A percentile compares a stretch with the other conserved stretches of the same genome.
phyloP scores from a whole-genome alignment of 2,113 vertebrate species.

The Oenanthe oenanthe region DNA sequence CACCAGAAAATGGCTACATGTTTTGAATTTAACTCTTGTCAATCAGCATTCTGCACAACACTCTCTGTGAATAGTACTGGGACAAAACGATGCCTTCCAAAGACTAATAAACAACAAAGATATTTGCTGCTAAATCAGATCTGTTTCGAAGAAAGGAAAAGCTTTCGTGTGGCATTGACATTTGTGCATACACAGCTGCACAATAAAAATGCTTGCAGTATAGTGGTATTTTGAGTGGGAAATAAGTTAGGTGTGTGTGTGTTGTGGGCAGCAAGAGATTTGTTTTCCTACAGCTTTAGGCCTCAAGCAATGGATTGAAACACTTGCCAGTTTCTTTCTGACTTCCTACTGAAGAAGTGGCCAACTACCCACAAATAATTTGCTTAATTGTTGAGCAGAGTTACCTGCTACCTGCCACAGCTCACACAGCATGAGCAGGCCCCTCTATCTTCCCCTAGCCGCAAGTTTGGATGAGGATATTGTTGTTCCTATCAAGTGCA shows the following conservation, averaged over 20 bases:
- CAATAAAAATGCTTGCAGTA: constrained; percentile 8
- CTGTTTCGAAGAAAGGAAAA: neutral
- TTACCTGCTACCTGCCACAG: constrained; percentile 23
- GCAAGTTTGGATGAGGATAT: neutral
- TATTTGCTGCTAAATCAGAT: constrained; percentile 47
- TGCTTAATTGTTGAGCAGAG: neutral
- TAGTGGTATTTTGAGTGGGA: neutral
- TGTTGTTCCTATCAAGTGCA: neutral
- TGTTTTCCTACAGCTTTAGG: constrained; percentile 25
- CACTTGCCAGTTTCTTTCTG: constrained; percentile 13
- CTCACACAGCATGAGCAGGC: rapidly evolving
- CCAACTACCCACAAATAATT: neutral
- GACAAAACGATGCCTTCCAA: constrained; percentile 63
- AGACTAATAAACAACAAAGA: constrained; percentile 57
- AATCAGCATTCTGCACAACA: constrained; percentile 72
- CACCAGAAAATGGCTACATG: constrained; percentile 77
- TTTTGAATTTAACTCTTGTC: constrained; percentile 83
- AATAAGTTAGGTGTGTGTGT: constrained; percentile 28
- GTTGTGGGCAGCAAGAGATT: neutral
- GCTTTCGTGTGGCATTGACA: neutral
- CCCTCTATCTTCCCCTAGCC: neutral
- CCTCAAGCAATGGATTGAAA: neutral
- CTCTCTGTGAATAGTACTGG: constrained; percentile 60
- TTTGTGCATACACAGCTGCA: constrained; percentile 40
- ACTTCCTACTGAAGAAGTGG: neutral